phyloP scores from a whole-genome alignment of 2,888 invertebrate species.

The Drosophila cracens region DNA sequence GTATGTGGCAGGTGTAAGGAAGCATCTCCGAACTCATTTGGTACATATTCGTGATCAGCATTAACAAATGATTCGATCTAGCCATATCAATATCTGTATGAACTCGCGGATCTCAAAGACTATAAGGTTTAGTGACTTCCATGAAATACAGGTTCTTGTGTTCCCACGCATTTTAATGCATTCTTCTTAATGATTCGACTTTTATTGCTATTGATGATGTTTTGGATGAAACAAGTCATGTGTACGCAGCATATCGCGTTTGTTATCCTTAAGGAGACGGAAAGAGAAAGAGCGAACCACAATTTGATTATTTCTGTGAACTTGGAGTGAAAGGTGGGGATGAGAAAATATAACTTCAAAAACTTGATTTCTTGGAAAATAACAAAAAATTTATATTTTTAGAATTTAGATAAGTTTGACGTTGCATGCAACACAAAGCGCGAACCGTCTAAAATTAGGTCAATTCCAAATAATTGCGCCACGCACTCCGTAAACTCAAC shows the following conservation, averaged over 20 bases:
- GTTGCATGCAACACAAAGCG: slow-evolving; percentile 3
- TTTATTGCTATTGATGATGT: background rate
- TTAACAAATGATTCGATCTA: background rate
- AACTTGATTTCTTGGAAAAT: background rate
- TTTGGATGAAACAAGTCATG: background rate
- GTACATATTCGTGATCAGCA: background rate
- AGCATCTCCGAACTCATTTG: background rate
- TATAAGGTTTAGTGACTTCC: too few relatives aligned
- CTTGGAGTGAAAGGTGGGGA: background rate
- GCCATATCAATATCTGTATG: background rate
- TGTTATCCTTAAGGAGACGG: background rate
- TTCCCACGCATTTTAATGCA: too few relatives aligned
- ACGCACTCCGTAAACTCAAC: slow-evolving; percentile 14
- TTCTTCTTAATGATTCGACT: background rate
- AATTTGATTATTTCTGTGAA: background rate
- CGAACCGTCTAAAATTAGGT: background rate
- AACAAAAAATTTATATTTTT: background rate
- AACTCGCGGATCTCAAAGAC: too few relatives aligned
- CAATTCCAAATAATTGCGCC: background rate
- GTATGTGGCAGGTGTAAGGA: background rate
- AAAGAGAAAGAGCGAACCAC: background rate
- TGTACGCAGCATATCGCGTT: background rate
- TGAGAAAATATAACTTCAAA: background rate
- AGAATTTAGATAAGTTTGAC: background rate
- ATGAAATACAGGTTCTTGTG: too few relatives aligned